Evolutionary conservation across 2,888 invertebrate species (phyloP), one percentile per base, ranked within the genome.

Genomic region (Oasisia sp.): DNA sequence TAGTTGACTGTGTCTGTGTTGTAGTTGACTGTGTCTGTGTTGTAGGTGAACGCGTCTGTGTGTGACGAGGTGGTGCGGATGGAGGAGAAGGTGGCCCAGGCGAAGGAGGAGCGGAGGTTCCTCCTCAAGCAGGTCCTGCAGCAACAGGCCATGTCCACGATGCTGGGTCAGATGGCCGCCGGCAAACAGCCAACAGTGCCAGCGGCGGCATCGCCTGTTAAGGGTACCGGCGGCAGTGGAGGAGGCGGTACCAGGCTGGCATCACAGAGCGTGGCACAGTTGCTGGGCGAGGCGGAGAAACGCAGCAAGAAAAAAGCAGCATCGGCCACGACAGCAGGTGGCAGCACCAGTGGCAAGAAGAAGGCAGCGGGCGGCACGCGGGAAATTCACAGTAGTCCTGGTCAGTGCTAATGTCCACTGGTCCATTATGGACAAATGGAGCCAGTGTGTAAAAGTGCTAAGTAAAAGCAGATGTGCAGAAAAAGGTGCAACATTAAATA

Each of bases 51-150:
- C n/a, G 74, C 74, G 7, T 19, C 74, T 27, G 74, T 74, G 3
- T 98, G 98, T 96, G 99, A 99, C 97, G 98, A 98, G 97, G 98
- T 98, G 32, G 97, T 98, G 0, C 97, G 98, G 96, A 97, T 98
- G 93, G 98, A 99, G 96, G 98, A 98, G 95, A 98, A 98, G 96
- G 97, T 98, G 91, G 96, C 98, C 45, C 97, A 98, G 92, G 97
- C 98, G 0, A 98, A 98, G 95, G 98, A 98, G 95, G 98, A 99
- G 96, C 97, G 98, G 93, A 97, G 95, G 96, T 96, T 93, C 5
- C 91, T 91, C 45, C 58, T 45, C 38, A 19, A 32, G 50, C 58
- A 32, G 11, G 38, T n/a, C 11, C 11, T 96, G 56, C 96, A 96
- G 92, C 95, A 95, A 92, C 96, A 96, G 93, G 95, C 96, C 0